Base-by-base conservation (phyloP, 2,888 invertebrate genomes). In the Rhagophthalmus giganteus region DNA sequence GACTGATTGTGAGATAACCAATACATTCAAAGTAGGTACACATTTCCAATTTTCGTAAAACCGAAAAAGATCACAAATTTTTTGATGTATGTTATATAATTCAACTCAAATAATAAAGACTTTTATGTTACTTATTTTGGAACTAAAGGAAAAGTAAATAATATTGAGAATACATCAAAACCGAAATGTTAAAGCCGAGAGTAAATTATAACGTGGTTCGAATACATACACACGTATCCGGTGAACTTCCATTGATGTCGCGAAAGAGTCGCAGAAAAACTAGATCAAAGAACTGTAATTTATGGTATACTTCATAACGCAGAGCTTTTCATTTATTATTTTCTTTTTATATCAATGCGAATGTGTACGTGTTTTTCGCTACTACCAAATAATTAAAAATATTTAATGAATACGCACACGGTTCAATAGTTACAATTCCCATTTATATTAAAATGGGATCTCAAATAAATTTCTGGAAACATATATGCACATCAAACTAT, bases 401-500 rank as follows among this genome's bases (percentile, higher is more conserved):
- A 27, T 32, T 7, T 40, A n/a, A n/a, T n/a, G n/a, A n/a, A n/a
- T n/a, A n/a, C n/a, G n/a, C n/a, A n/a, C n/a, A n/a, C n/a, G n/a
- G n/a, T n/a, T n/a, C 26, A 5, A 13, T 13, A 37, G 10, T 8
- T 13, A 26, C 13, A 37, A 8, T 24, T 11, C 8, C 1, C 11
- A n/a, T 42, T 32, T 33, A 32, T 27, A 44, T 10, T 20, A 42
- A 42, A 16, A 31, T 38, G 28, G 24, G 14, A 34, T 33, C 41
- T 42, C 30, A 30, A 33, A 35, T 27, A 15, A 46, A 34, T 25
- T 40, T 28, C 31, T 10, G 49, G 30, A 48, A 48, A 49, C 55
- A 57, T 55, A n/a, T n/a, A 52, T 55, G 55, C 52, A 49, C 44
- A 45, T 49, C 46, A 46, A 41, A 46, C 44, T 48, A 45, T 50